Conservation (phyloP, 2,797 vertebrate species). For the Rhadinocentrus ornatus region DNA sequence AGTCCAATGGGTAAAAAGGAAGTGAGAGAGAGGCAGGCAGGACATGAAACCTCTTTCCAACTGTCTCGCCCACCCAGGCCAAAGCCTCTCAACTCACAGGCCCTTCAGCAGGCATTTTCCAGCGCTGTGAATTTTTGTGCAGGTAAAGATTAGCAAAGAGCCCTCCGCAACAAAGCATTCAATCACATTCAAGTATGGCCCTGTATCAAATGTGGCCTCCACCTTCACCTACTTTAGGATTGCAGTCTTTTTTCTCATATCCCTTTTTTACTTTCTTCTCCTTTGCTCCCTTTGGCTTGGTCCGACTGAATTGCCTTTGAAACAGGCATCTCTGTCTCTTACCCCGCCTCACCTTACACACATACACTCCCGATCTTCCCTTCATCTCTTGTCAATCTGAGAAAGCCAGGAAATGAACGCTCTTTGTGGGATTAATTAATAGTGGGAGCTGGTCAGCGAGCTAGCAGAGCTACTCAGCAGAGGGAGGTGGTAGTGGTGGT, state of each 20-base stretch:
- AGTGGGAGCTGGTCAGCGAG: constrained; percentile 92
- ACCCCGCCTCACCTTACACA: constrained; percentile 62
- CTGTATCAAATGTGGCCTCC: constrained; percentile 93
- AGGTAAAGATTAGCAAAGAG: constrained; percentile 92
- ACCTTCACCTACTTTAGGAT: constrained; percentile 86
- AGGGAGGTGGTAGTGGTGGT: constrained; percentile 66
- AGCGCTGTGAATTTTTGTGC: constrained; percentile 81
- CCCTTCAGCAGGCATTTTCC: constrained; percentile 76
- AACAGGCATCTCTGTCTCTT: constrained; percentile 88
- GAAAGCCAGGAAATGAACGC: constrained; percentile 97
- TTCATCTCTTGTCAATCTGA: constrained; percentile 93
- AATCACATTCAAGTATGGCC: constrained; percentile 88
- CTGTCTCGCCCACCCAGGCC: constrained; percentile 67
- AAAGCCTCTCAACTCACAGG: constrained; percentile 74
- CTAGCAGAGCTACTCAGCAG: constrained; percentile 91
- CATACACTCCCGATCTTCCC: constrained; percentile 35
- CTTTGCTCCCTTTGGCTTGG: constrained; percentile 83
- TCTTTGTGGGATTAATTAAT: constrained; percentile 99
- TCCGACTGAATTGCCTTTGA: constrained; percentile 92
- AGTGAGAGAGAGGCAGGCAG: constrained; percentile 30
- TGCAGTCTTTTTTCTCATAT: constrained; percentile 85
- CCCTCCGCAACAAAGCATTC: constrained; percentile 90
- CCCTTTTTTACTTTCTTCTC: constrained; percentile 70
- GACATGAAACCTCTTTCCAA: constrained; percentile 62
- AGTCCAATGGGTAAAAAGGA: constrained; percentile 39